Conservation (phyloP, 2,113 vertebrate species). For the Macquaria australasica region DNA sequence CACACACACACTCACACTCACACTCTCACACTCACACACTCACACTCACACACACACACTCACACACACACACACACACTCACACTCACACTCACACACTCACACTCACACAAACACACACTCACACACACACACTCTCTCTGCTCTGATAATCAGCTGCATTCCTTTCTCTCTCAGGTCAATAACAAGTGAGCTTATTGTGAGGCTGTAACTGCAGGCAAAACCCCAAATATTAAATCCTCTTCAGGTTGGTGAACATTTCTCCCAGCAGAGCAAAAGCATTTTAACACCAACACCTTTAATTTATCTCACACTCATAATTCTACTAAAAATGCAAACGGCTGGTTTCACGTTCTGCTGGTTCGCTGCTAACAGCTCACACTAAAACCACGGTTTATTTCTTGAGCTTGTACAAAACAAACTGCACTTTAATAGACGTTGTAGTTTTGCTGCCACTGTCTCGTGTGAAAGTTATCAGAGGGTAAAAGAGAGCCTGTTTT, state of each 20-base stretch:
- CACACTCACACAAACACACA: slow-evolving; percentile 22
- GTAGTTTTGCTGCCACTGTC: too few relatives aligned
- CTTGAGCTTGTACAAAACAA: too few relatives aligned
- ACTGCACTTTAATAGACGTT: too few relatives aligned
- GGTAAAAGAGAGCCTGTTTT: too few relatives aligned
- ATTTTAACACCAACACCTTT: not conserved
- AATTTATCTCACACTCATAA: not conserved
- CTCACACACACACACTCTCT: not conserved
- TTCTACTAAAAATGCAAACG: too few relatives aligned
- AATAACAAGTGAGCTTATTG: slow-evolving; percentile 58
- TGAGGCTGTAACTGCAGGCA: slow-evolving; percentile 21
- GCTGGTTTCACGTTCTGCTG: too few relatives aligned
- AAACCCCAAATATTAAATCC: not conserved
- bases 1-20: not conserved
- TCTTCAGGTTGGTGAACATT: not conserved
- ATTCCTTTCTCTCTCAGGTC: slow-evolving; percentile 52
- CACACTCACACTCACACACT: too few relatives aligned
- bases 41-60: slow-evolving; percentile 22
- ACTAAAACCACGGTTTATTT: too few relatives aligned
- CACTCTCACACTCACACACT: too few relatives aligned
- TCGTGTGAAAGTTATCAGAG: too few relatives aligned
- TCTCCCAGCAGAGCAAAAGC: not conserved
- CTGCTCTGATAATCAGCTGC: slow-evolving; percentile 52
- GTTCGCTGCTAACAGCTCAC: too few relatives aligned
- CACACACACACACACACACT: slow-evolving; percentile 24